Base-by-base conservation (phyloP, 2,113 vertebrate species). In the Ancistrus triradiatus region DNA sequence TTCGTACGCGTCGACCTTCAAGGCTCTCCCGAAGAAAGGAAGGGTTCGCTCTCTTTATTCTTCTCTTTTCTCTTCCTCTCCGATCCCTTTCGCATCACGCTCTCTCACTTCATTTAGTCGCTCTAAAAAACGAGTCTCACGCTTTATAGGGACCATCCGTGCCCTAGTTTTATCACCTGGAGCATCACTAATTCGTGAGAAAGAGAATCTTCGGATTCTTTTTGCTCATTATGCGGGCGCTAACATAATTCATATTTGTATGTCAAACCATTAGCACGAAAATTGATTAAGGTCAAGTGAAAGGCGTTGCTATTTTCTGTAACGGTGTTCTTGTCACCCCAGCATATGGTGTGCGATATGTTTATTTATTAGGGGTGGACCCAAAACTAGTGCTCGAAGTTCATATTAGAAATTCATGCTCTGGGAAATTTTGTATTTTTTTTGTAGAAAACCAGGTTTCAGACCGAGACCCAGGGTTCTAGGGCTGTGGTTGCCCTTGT, bases 1-100 rank as follows among this genome's bases (percentile, higher is more conserved):
- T 83, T 81, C 66, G 77, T 79, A 84, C 76, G 80, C 79, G 40
- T 33, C 88, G 88, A 88, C 87, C 84, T 90, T 91, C 88, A 86
- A 85, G 85, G 79, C 76, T 81, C 63, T 79, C 62, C 78, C 81
- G 79, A 74, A 65, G 31, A 61, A 65, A 59, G 65, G 64, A 49
- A 42, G 1, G 40, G 75, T 68, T 67, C 33, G 8, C 27, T 48
- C 27, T 68, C 7, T 57, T 62, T 17, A n/a, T 70, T 68, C 56
- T 43, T 43, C 46, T 11, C 6, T 35, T 8, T 48, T 8, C 22
- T 49, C 21, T 21, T 19, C 8, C 28, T 47, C 33, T 3, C 19
- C 14, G 28, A 37, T 50, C 31, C 9, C 2, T 28, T 59, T 37
- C 44, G 10, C 7, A 1, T 49, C 31, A 3, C 25, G n/a, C 19